Conservation (phyloP, 2,113 vertebrate genomes). For the Odobenus rosmarus region DNA sequence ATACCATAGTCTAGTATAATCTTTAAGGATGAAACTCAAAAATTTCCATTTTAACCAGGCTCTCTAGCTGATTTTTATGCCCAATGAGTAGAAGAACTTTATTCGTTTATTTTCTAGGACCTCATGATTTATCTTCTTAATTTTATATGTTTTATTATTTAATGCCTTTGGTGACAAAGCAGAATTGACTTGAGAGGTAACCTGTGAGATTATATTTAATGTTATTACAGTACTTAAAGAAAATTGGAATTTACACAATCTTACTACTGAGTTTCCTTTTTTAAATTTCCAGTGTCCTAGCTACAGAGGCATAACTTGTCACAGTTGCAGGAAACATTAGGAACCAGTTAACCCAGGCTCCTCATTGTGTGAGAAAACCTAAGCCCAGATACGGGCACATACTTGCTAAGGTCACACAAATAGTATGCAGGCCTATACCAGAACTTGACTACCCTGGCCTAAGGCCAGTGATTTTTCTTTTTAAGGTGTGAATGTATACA, state of each 20-base stretch:
- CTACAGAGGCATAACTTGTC: not conserved
- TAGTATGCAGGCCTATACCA: not conserved
- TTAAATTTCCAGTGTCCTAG: not conserved
- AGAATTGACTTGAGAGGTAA: not conserved
- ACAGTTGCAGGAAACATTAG: not conserved
- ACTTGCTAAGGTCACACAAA: not conserved
- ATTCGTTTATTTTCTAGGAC: not conserved
- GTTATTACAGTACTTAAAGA: not conserved
- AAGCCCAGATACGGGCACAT: not conserved
- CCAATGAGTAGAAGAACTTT: not conserved
- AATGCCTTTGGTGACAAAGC: not conserved
- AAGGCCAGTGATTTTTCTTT: not conserved
- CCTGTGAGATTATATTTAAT: not conserved
- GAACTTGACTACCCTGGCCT: not conserved
- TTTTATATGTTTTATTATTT: not conserved
- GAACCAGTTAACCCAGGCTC: not conserved
- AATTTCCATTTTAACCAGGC: not conserved
- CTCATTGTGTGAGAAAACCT: not conserved
- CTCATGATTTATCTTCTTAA: slow-evolving; percentile 34
- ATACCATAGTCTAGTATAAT: not conserved
- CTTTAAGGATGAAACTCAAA: not conserved
- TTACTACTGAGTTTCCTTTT: not conserved
- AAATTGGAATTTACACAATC: not conserved
- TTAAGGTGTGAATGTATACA: not conserved
- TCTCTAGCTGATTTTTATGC: not conserved